Evolutionary conservation across 2,888 invertebrate species (phyloP), one percentile per base, ranked within the genome.

Genomic region (Drosophila macrospina): DNA sequence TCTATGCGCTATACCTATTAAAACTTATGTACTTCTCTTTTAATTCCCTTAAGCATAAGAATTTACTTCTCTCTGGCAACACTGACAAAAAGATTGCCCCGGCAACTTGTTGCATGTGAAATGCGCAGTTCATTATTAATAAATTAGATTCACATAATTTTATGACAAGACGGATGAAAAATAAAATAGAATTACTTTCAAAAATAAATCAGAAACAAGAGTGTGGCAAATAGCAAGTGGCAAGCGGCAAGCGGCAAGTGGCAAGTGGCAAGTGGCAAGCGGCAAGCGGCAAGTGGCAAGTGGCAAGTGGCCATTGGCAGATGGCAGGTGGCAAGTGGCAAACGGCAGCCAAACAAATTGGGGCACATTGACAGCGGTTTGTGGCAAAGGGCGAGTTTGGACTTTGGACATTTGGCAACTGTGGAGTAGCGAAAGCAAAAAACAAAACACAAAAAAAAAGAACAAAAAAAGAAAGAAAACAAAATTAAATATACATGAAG

Each of bases 401-500:
- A 13, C 15, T 28, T 28, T 20, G 20, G 20, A 20, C 1, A 16
- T 11, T 62, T 39, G 41, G 34, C 51, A 51, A 51, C 61, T 50
- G 39, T 56, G 57, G 45, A 63, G 34, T 30, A 50, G 15, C 20
- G 6, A 7, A 28, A 28, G 0, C 5, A 28, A 28, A 28, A 28
- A 28, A 13, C 45, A 56, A 47, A 47, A 47, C 54, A 20, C 20
- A 28, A 7, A 28, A 28, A 7, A 28, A 28, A 28, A 28, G 6
- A 28, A 13, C 45, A 56, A 47, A 47, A 47, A 11, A 45, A 51
- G 52, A 51, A 51, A 36, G 15, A 52, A 67, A 63, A 61, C 66
- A 54, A 80, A 80, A 84, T 83, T 80, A 83, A 78, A 86, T 86
- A 83, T 86, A 80, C 78, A 83, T 83, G 72, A 83, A 73, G 74